phyloP scores from a whole-genome alignment of 2,113 vertebrate genomes.

The Pundamilia nyererei region DNA sequence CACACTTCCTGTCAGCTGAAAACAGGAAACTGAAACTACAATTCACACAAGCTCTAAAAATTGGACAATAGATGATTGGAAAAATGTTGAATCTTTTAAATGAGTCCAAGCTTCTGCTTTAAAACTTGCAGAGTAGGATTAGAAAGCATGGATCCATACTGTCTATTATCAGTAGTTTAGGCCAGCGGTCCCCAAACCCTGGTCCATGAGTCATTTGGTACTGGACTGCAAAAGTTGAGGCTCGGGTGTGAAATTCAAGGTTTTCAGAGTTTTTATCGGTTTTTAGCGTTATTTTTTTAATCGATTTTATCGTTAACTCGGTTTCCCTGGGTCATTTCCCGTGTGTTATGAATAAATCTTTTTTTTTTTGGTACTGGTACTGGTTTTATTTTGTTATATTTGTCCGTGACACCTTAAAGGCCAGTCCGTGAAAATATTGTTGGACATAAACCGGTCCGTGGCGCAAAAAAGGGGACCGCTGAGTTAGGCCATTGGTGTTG shows the following conservation, averaged over 20 bases:
- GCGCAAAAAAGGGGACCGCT: fast-evolving
- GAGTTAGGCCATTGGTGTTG: neutral
- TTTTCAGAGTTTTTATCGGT: fast-evolving
- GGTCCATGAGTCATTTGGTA: neutral
- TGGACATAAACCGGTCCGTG: neutral
- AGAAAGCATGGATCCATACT: neutral
- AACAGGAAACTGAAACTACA: neutral
- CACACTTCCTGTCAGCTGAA: neutral
- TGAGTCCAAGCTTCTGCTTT: neutral
- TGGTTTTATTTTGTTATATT: neutral
- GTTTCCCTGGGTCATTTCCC: neutral
- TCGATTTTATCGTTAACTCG: fast-evolving
- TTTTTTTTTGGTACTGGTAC: fast-evolving
- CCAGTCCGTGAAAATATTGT: neutral
- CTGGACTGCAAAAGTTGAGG: neutral
- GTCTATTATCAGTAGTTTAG: neutral
- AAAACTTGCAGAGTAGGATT: neutral
- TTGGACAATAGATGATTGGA: neutral
- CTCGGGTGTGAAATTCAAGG: neutral
- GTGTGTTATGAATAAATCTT: neutral
- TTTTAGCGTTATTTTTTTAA: neutral
- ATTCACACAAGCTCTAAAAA: neutral
- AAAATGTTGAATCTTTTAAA: neutral
- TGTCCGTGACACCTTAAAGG: fast-evolving
- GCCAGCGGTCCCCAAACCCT: neutral